phyloP scores from a whole-genome alignment of 2,113 vertebrate species.

The Stomatorhinus ivindoensis region DNA sequence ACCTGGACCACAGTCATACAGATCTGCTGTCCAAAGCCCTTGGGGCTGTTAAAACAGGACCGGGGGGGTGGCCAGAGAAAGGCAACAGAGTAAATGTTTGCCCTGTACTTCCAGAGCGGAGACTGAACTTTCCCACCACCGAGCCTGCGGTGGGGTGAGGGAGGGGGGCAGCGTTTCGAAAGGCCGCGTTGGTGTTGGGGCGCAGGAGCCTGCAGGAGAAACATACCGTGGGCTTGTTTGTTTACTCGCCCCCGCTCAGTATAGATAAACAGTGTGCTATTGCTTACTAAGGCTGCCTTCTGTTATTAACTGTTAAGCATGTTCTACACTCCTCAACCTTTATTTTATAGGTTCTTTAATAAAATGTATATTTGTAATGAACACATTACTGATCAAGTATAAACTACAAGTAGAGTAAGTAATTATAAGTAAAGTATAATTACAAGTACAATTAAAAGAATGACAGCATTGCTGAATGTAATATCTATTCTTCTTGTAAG shows the following conservation, averaged over 20 bases:
- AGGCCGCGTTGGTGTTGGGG: constrained; percentile 22
- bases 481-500: not conserved
- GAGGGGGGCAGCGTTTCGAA: constrained; percentile 30
- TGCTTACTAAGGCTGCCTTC: not conserved
- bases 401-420: not conserved
- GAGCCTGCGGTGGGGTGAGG: constrained; percentile 25
- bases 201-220: not conserved
- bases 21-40: constrained; percentile 36
- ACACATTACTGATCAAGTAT: not conserved
- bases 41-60: constrained; percentile 50
- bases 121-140: constrained; percentile 61
- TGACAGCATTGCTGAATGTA: not conserved
- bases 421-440: not conserved
- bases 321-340: not conserved
- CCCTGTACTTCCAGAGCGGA: constrained; percentile 60
- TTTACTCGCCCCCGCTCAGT: not conserved
- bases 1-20: constrained; percentile 37
- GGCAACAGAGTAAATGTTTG: constrained; percentile 66
- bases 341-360: not conserved
- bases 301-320: not conserved
- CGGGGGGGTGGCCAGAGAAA: constrained; percentile 40
- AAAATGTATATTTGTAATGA: not conserved
- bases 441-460: not conserved
- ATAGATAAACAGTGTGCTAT: not conserved
- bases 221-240: not conserved